These are phyloP conservation scores for Synodontis membranacea DNA, from an alignment of 2,113 vertebrate genomes.

Conservation along the genomic window DNA sequence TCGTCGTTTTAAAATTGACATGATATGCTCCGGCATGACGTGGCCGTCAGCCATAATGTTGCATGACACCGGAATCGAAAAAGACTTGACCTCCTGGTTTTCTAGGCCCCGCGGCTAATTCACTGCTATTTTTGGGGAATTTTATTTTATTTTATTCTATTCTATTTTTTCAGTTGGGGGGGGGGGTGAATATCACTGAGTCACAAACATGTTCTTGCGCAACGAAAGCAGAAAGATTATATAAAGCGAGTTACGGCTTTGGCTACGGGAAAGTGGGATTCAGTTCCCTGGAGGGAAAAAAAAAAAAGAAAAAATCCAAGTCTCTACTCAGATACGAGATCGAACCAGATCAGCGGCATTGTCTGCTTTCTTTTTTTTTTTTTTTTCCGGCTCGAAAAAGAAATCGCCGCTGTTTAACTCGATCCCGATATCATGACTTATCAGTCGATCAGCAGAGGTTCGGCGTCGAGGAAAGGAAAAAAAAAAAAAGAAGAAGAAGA, in stretches of 20 bases:
- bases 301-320: neutral
- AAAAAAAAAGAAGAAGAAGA: slow-evolving; percentile 15
- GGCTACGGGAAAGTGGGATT: neutral
- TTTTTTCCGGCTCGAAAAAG: slow-evolving; percentile 8
- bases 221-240: neutral
- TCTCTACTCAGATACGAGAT: neutral
- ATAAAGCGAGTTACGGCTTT: neutral
- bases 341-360: neutral
- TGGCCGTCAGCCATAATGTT: slow-evolving; percentile 35
- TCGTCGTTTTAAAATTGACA: slow-evolving; percentile 20
- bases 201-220: neutral
- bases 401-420: slow-evolving; percentile 29
- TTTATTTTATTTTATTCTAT: no score
- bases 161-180: no score
- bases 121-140: slow-evolving; percentile 24
- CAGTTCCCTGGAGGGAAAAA: neutral
- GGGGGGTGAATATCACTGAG: slow-evolving; percentile 3
- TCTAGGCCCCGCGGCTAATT: neutral
- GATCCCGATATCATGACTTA: slow-evolving; percentile 37
- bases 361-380: neutral
- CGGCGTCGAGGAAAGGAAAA: slow-evolving; percentile 7
- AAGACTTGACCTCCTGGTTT: slow-evolving; percentile 44
- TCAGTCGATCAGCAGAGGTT: slow-evolving; percentile 37
- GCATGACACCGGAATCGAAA: slow-evolving; percentile 44
- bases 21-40: slow-evolving; percentile 21